These are phyloP conservation scores for Phengaris arion DNA, from an alignment of 2,888 invertebrate genomes.

Conservation along the genomic window DNA sequence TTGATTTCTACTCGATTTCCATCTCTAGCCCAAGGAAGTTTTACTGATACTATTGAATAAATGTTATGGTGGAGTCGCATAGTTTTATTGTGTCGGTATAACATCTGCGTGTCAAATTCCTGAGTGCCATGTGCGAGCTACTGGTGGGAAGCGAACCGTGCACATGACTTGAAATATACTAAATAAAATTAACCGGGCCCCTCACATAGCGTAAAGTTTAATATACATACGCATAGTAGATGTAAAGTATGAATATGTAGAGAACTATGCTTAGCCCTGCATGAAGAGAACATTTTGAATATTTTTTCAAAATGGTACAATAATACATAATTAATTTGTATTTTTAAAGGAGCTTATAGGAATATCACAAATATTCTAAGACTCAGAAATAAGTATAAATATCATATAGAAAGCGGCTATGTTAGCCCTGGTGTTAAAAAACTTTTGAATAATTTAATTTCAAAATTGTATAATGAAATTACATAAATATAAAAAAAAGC, in stretches of 20 bases:
- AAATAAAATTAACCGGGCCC: constrained; percentile 16
- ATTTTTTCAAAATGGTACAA: neutral
- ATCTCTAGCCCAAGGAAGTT: neutral
- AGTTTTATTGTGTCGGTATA: constrained; percentile 67
- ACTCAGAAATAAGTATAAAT: neutral
- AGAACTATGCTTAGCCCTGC: neutral
- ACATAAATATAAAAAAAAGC: too few species aligned
- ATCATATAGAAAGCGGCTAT: neutral
- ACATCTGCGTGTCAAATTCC: constrained; percentile 80
- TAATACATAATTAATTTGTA: neutral
- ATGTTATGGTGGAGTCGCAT: constrained; percentile 33
- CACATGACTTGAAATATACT: constrained; percentile 54
- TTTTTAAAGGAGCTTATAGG: neutral
- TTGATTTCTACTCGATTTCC: too few species aligned
- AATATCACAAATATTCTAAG: neutral
- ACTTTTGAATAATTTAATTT: neutral
- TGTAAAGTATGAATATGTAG: neutral
- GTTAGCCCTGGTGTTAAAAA: neutral
- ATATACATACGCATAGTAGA: too few species aligned
- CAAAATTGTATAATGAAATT: too few species aligned
- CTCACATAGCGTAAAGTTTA: neutral
- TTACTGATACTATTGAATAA: neutral
- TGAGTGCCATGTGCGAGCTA: constrained; percentile 71
- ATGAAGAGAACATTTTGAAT: neutral
- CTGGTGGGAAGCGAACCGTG: constrained; percentile 73